phyloP scores from a whole-genome alignment of 2,113 vertebrate species.

The Syngnathus typhle region DNA sequence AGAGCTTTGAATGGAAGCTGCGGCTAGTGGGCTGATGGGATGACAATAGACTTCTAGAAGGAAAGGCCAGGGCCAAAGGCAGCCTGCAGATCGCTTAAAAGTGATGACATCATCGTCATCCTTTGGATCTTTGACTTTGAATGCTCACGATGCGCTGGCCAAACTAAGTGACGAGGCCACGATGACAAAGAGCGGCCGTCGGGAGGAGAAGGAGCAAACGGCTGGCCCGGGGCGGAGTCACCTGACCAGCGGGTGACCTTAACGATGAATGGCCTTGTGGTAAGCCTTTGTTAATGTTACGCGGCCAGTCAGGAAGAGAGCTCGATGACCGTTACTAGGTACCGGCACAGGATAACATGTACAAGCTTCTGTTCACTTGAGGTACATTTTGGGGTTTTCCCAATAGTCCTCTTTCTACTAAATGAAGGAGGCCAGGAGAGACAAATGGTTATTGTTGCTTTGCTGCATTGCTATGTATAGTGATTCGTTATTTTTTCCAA shows the following conservation, averaged over 20 bases:
- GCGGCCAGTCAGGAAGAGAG: no score
- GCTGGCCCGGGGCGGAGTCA: neutral
- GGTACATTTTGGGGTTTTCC: no score
- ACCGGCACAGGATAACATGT: neutral
- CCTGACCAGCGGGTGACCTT: slow-evolving; percentile 21
- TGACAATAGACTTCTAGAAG: slow-evolving; percentile 28
- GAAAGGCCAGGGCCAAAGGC: neutral
- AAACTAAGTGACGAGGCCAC: slow-evolving; percentile 21
- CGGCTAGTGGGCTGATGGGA: slow-evolving; percentile 3
- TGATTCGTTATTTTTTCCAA: no score
- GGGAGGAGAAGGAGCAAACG: neutral
- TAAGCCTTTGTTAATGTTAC: slow-evolving; percentile 33
- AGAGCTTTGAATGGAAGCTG: slow-evolving; percentile 22
- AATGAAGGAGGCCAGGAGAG: no score
- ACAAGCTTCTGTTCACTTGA: neutral
- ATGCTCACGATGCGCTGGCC: neutral
- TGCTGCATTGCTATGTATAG: no score
- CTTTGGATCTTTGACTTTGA: slow-evolving; percentile 18
- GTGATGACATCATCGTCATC: neutral
- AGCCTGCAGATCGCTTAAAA: neutral
- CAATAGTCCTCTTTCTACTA: no score
- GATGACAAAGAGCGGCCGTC: slow-evolving; percentile 41
- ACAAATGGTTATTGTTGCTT: no score
- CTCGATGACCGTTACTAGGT: neutral
- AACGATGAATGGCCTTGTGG: slow-evolving; percentile 23